phyloP scores from a whole-genome alignment of 1,140 invertebrate species.

The Drosophila sturtevanti region DNA sequence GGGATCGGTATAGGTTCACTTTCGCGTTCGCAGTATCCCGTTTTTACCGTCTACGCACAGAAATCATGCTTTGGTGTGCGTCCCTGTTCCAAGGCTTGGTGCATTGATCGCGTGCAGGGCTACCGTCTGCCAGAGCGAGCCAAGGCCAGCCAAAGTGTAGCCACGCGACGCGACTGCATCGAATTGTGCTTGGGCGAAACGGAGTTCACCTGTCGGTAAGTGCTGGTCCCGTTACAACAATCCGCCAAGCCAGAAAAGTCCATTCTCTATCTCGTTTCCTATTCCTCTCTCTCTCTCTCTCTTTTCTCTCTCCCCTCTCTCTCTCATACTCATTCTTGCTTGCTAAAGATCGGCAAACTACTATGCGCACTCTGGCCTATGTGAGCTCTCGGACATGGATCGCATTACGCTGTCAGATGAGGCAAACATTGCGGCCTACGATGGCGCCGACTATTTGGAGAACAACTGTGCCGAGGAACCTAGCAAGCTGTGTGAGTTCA shows the following conservation, averaged over 20 bases:
- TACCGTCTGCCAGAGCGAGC: conserved; percentile 89
- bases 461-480: conserved; percentile 95
- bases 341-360: conserved; percentile 94
- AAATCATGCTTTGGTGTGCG: conserved; percentile 94
- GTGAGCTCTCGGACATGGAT: conserved; percentile 95
- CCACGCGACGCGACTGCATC: conserved; percentile 92
- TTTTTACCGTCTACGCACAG: conserved; percentile 97
- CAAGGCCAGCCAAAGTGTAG: conserved; percentile 88
- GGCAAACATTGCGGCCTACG: conserved; percentile 87
- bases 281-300: neutral
- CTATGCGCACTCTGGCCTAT: conserved; percentile 92
- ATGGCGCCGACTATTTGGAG: conserved; percentile 92
- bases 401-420: conserved; percentile 92
- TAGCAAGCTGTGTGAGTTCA: conserved; percentile 95
- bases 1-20: conserved; percentile 91
- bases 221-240: conserved; percentile 85
- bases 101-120: conserved; percentile 95
- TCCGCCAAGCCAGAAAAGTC: conserved; percentile 90
- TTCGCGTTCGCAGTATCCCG: conserved; percentile 95
- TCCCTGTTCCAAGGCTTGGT: conserved; percentile 95
- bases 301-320: conserved; percentile 12
- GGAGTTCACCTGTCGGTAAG: conserved; percentile 95
- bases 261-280: neutral
- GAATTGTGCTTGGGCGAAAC: conserved; percentile 94
- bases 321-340: neutral